Evolutionary conservation across 2,797 vertebrate genomes (phyloP).

Genomic region (Cynodonichthys magdalenae): DNA sequence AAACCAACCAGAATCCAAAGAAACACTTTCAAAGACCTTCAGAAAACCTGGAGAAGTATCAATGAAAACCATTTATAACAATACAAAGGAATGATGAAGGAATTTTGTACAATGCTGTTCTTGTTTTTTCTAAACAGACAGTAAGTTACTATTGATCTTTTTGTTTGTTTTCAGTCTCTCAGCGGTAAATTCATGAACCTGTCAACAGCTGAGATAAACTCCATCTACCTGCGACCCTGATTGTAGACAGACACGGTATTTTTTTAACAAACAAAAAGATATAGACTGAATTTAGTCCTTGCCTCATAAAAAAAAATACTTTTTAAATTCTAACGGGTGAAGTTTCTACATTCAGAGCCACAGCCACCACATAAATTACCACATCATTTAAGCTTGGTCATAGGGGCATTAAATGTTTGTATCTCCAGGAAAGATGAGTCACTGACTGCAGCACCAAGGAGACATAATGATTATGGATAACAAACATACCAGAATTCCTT

Average conservation of each 20-base stretch:
- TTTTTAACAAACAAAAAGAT: background rate
- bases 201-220: background rate
- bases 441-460: background rate
- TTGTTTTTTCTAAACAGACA: no score
- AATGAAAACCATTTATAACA: no score
- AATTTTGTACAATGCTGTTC: no score
- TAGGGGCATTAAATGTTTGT: background rate
- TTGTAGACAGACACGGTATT: background rate
- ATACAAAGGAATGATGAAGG: no score
- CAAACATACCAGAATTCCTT: background rate
- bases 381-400: background rate
- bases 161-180: background rate
- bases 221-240: background rate
- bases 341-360: background rate
- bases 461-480: conserved; percentile 5
- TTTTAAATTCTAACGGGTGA: background rate
- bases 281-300: background rate
- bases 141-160: background rate
- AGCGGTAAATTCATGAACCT: background rate
- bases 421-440: background rate
- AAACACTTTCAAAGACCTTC: no score
- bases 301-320: background rate
- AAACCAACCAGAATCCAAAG: no score
- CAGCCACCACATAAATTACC: background rate
- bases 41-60: no score